Evolutionary conservation across 2,797 vertebrate species (phyloP).

Genomic region (Sternotherus odoratus): DNA sequence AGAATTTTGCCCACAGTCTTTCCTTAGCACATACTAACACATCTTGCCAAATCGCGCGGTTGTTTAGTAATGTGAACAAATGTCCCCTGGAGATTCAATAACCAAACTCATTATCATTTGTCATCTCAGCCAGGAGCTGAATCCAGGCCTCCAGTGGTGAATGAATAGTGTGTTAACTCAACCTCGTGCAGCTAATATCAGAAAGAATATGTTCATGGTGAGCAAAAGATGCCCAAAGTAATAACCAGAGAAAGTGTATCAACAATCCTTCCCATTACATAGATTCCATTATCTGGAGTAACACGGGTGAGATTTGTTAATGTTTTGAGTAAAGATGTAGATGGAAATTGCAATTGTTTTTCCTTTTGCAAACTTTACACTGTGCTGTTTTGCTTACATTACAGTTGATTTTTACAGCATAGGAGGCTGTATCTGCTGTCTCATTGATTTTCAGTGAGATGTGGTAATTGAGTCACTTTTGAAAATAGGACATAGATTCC

Average conservation of each 20-base stretch:
- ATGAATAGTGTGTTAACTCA: slow-evolving; percentile 66
- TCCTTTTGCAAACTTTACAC: not conserved
- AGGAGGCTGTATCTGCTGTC: not conserved
- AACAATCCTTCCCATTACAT: slow-evolving; percentile 40
- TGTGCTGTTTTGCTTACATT: not conserved
- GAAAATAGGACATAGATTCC: not conserved
- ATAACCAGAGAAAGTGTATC: slow-evolving; percentile 41
- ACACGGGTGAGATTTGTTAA: slow-evolving; percentile 18
- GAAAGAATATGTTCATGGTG: slow-evolving; percentile 58
- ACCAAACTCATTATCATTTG: slow-evolving; percentile 76
- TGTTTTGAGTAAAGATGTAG: slow-evolving; percentile 31
- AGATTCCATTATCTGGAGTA: slow-evolving; percentile 56
- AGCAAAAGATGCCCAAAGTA: slow-evolving; percentile 56
- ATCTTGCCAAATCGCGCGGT: slow-evolving; percentile 69
- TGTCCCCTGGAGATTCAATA: slow-evolving; percentile 75
- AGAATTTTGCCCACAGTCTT: slow-evolving; percentile 70
- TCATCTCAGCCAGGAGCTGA: slow-evolving; percentile 70
- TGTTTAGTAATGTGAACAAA: slow-evolving; percentile 78
- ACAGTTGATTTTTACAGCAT: not conserved
- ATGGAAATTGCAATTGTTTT: not conserved
- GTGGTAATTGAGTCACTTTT: not conserved
- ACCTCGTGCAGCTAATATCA: slow-evolving; percentile 64
- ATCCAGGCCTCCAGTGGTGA: slow-evolving; percentile 73
- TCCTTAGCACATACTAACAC: slow-evolving; percentile 65
- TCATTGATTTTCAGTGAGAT: not conserved